Evolutionary conservation across 2,113 vertebrate genomes (phyloP).

Genomic region (Oxygymnocypris stewartii): DNA sequence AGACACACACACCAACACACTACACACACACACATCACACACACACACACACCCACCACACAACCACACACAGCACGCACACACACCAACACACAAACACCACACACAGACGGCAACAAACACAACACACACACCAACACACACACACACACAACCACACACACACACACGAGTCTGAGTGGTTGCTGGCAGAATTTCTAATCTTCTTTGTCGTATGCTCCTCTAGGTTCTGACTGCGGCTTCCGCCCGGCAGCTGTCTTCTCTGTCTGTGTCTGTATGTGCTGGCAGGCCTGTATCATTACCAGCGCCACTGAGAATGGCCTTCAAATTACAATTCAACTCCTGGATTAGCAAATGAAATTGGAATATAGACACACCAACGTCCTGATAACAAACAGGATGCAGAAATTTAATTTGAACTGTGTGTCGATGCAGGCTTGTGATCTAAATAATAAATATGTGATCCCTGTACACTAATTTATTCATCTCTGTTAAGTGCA

Average conservation of each 20-base stretch:
- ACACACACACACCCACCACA: no score
- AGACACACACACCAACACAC: no score
- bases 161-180: background rate
- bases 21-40: no score
- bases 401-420: background rate
- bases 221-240: constrained; percentile 21
- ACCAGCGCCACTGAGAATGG: background rate
- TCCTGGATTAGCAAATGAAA: background rate
- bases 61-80: no score
- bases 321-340: background rate
- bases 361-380: no score
- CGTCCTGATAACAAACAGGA: background rate
- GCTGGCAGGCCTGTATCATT: background rate
- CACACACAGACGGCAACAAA: no score
- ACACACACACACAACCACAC: background rate
- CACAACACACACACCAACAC: no score
- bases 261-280: background rate
- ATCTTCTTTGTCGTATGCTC: constrained; percentile 10
- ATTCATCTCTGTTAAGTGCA: no score
- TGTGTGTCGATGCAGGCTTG: background rate
- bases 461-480: no score
- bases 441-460: background rate
- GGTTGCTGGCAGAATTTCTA: background rate
- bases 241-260: background rate
- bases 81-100: no score